These are phyloP conservation scores for Todiramphus saurophagus DNA, from an alignment of 2,113 vertebrate genomes.

Conservation along the genomic window DNA sequence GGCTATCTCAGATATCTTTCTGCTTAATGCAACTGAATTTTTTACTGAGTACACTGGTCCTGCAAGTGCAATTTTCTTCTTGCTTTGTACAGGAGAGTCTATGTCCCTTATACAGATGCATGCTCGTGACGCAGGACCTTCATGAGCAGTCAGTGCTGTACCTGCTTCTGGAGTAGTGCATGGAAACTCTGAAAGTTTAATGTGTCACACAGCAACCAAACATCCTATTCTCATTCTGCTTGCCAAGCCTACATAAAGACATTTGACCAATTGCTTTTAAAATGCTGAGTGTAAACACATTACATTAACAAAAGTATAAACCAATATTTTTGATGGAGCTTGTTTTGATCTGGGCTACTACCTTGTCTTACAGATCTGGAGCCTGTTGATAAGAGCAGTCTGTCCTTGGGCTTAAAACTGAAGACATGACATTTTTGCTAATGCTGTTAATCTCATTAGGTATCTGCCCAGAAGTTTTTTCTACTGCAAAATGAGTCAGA, in stretches of 20 bases:
- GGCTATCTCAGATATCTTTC: neutral
- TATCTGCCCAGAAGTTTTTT: neutral
- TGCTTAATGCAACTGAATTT: neutral
- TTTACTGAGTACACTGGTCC: neutral
- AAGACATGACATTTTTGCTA: conserved; percentile 13
- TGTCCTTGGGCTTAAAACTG: conserved; percentile 9
- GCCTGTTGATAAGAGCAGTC: conserved; percentile 3
- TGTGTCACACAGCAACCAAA: neutral
- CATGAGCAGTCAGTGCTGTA: neutral
- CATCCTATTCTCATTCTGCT: neutral
- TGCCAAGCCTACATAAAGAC: neutral
- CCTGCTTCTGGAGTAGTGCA: no score
- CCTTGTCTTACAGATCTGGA: conserved; percentile 19
- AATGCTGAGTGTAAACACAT: neutral
- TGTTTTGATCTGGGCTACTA: neutral
- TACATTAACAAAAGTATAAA: neutral
- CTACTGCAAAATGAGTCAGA: neutral
- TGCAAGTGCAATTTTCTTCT: neutral
- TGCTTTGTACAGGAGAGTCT: neutral
- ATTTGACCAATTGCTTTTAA: neutral
- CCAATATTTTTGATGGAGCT: neutral
- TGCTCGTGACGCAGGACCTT: fast-evolving
- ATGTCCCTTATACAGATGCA: neutral
- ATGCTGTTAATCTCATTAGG: neutral
- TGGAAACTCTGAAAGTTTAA: neutral